phyloP scores from a whole-genome alignment of 2,888 invertebrate genomes.

The Trichopria drosophilae region DNA sequence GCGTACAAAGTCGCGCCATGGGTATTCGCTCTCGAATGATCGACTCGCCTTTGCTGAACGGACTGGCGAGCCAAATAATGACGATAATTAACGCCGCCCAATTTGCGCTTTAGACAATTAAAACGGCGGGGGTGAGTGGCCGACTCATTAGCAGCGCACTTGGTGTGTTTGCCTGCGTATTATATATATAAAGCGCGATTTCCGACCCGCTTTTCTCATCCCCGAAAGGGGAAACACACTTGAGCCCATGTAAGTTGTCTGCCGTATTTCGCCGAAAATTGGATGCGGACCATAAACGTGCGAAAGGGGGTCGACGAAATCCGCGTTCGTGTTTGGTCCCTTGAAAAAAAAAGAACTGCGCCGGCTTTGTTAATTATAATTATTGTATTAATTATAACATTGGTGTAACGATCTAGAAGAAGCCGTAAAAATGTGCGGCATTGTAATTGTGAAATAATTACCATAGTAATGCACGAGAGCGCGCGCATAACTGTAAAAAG shows the following conservation, averaged over 20 bases:
- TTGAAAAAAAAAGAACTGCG: too few relatives aligned
- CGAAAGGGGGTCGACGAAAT: constrained; percentile 34
- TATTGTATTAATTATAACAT: too few relatives aligned
- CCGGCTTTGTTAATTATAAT: too few relatives aligned
- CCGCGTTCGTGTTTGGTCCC: too few relatives aligned
- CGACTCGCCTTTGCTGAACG: constrained; percentile 39
- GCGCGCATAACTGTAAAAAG: too few relatives aligned
- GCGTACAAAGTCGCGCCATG: too few relatives aligned
- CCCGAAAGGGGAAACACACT: neutral
- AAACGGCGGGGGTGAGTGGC: constrained; percentile 38
- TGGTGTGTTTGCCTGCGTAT: constrained; percentile 17
- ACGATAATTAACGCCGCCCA: constrained; percentile 57
- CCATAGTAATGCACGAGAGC: too few relatives aligned
- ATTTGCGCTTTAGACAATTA: constrained; percentile 50
- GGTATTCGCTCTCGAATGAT: constrained; percentile 15
- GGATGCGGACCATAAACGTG: constrained; percentile 27
- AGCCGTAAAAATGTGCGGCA: too few relatives aligned
- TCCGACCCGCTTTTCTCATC: neutral
- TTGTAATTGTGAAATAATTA: too few relatives aligned
- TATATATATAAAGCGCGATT: neutral
- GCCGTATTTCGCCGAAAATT: constrained; percentile 10
- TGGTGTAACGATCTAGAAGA: too few relatives aligned
- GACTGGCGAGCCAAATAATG: constrained; percentile 53
- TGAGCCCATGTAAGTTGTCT: too few relatives aligned
- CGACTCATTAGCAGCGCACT: constrained; percentile 27